Base-by-base conservation (phyloP, 1,140 invertebrate species). In the Ephestia elutella region DNA sequence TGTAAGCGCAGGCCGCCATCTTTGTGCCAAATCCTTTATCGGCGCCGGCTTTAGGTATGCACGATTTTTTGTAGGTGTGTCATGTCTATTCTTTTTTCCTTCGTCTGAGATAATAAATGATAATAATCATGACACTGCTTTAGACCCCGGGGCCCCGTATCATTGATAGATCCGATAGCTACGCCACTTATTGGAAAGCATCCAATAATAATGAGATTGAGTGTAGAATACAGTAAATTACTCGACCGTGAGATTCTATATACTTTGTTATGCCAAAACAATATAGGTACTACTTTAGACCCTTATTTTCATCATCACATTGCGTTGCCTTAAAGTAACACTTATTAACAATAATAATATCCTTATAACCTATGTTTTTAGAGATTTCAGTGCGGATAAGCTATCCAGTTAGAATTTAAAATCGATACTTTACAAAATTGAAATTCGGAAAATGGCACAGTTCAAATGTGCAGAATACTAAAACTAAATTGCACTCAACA, bases 271-370 rank as follows among this genome's bases (percentile, higher is more conserved):
- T 84, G 81, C 73, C 71, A 75, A 81, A 86, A 65, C 76, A 82
- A 68, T 68, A 44, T 56, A 68, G 68, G 63, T 68, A 75, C 67
- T 78, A 75, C 70, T 71, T 81, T 79, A 78, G 78, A 81, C 77
- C 77, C 74, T 82, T 75, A 77, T 71, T 80, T 79, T 75, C 69
- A 75, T 77, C 75, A 86, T 85, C 83, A 85, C 82, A 87, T 80
- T 82, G 74, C 70, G 81, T 86, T 74, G 68, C 70, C 71, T 74
- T 78, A 60, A 4, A 71, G 62, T 72, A 76, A 70, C 65, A 70
- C 64, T 68, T 75, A 69, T 62, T 20, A 63, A 65, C 63, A 67
- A 68, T 62, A 59, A 59, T 65, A 59, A 64, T 63, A 60, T 38
- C 30, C 32, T 56, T 63, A 54, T 44, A 51, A 21, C 49, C 44